Evolutionary conservation across 1,140 invertebrate species (phyloP), one percentile per base, ranked within the genome.

Genomic region (Orussus abietinus): DNA sequence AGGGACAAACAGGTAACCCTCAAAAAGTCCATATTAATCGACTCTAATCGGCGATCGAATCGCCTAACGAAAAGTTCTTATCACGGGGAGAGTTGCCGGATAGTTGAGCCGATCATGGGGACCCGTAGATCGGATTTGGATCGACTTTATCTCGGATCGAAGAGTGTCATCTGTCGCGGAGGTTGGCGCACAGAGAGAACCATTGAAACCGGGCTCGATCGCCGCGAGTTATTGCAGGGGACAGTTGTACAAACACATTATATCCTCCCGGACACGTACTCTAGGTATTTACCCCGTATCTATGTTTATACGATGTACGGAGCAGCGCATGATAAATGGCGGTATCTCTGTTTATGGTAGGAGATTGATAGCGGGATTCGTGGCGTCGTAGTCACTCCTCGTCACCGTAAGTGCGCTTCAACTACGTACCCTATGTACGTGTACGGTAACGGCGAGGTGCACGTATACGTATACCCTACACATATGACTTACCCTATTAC

Each of bases 221-320:
- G 42, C 35, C 17, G 6, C 13, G 19, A 34, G 22, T 47, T 37
- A 47, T 42, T 47, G 30, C 39, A n/a, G 34, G 34, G 35, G 34
- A 47, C 45, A 47, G 45, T 47, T 47, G 38, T 47, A 47, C 39
- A 47, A 47, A 47, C 45, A 47, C 38, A 47, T 47, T 47, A 47
- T 37, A 31, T 41, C 28, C 28, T 20, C 33, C 38, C 4, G 9
- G 19, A 35, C n/a, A 5, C 21, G 21, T 26, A 17, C 3, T 14
- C 18, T 18, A 42, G 31, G 33, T 42, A 42, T 42, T 42, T 42
- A 34, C 41, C 12, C 29, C 22, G 7, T 42, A 42, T 42, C 41
- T 35, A 42, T 42, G 32, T 42, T 42, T 36, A 42, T 42, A 36
- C 41, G 34, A 32, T 44, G 42, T 20, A 44, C 34, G 35, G 20